Base-by-base conservation (phyloP, 2,888 invertebrate species). In the Lycocerus yunnanus region DNA sequence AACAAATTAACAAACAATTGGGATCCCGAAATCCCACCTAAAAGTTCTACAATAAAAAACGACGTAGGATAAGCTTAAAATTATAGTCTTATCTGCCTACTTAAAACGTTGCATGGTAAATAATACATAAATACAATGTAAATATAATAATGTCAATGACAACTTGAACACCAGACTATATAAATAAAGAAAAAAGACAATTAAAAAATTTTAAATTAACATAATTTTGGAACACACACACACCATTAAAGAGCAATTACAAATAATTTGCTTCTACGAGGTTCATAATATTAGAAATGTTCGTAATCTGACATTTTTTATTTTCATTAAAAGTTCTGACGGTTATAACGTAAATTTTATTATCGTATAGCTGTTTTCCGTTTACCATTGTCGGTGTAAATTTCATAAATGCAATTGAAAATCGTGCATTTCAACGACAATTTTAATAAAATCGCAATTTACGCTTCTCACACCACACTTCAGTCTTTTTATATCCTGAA, bases 371-470 rank as follows among this genome's bases (percentile, higher is more conserved):
- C 43, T 43, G n/a, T 43, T 43, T 43, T n/a, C 43, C 43, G 43
- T 43, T 43, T 43, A 43, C 43, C n/a, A 43, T 43, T 43, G 43
- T 43, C 43, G 43, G 43, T 43, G 43, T 65, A 61, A 43, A 72
- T 68, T 18, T 72, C 61, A 72, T 58, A 43, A 65, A 68, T 73
- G 73, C 73, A 73, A 66, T 73, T 69, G 68, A 63, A 73, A 60
- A 68, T 18, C 58, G 61, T 58, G 68, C 69, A 43, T 43, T 72
- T 73, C 69, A 65, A 69, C 15, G 14, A 58, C 60, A 16, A 68
- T 72, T 68, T 66, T 70, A 74, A 74, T 74, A 74, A 74, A 74
- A 74, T 59, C 24, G 67, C 73, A 74, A 74, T 74, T 69, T 67
- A 68, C 61, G 70, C 71, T 70, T 74, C 67, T 63, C 71, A 69